Percentiles rank a stretch among this genome's conserved stretches.
These are phyloP conservation scores for Polypterus bichir DNA, from an alignment of 2,113 vertebrate species.

Conservation along the genomic window DNA sequence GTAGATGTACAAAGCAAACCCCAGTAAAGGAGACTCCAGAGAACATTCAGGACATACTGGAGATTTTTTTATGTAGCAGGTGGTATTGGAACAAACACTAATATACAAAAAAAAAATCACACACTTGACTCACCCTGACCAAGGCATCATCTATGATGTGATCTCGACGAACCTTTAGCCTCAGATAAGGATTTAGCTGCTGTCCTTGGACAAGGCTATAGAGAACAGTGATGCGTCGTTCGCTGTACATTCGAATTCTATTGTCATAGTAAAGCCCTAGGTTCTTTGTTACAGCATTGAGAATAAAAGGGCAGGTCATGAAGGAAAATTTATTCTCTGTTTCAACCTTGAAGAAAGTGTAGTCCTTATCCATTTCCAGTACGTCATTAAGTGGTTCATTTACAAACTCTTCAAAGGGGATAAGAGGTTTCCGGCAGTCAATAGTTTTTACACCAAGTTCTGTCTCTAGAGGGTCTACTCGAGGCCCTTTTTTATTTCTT, in stretches of 20 bases:
- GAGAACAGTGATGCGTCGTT: constrained; percentile 88
- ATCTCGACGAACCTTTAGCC: constrained; percentile 89
- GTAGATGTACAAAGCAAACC: too few species aligned
- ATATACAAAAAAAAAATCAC: neutral
- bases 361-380: constrained; percentile 98
- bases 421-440: constrained; percentile 78
- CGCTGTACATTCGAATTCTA: constrained; percentile 96
- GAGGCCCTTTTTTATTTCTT: constrained; percentile 82
- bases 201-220: constrained; percentile 95
- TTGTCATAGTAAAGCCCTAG: constrained; percentile 96
- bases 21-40: too few species aligned
- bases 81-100: too few species aligned
- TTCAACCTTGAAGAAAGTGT: constrained; percentile 96
- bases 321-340: constrained; percentile 97
- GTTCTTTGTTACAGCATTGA: constrained; percentile 91
- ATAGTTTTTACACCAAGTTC: constrained; percentile 80
- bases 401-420: constrained; percentile 88
- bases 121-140: constrained; percentile 70
- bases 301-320: constrained; percentile 94
- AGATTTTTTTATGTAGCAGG: neutral
- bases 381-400: constrained; percentile 95
- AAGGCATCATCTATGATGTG: constrained; percentile 96
- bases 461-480: constrained; percentile 79
- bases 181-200: constrained; percentile 82
- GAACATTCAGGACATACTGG: neutral